Evolutionary conservation across 2,888 invertebrate genomes (phyloP).

Genomic region (Marronus borbonicus): DNA sequence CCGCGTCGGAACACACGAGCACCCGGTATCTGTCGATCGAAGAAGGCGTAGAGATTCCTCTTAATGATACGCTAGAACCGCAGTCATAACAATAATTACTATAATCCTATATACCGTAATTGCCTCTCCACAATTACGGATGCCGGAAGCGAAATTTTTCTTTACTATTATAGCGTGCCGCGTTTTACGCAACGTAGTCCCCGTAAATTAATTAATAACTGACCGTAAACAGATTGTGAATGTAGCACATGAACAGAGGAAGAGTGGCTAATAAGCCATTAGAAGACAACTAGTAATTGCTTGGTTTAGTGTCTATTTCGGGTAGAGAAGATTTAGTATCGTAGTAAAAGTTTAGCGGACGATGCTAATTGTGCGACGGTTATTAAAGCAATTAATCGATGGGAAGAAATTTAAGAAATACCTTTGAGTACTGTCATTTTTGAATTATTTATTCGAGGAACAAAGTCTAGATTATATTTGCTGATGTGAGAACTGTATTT

Average conservation of each 20-base stretch:
- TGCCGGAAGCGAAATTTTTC: constrained; percentile 39
- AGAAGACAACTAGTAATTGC: neutral
- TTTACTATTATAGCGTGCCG: neutral
- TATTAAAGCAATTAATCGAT: too few relatives aligned
- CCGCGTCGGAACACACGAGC: constrained; percentile 1
- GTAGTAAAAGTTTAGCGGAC: too few relatives aligned
- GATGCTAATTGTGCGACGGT: too few relatives aligned
- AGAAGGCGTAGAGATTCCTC: neutral
- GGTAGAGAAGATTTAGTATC: too few relatives aligned
- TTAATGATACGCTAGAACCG: constrained; percentile 12
- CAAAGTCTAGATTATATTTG: too few relatives aligned
- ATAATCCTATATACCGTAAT: constrained; percentile 27
- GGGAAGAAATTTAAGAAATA: too few relatives aligned
- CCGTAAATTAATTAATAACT: constrained; percentile 35
- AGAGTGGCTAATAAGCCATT: neutral
- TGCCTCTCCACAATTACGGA: constrained; percentile 31
- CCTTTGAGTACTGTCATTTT: too few relatives aligned
- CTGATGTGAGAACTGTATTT: too few relatives aligned
- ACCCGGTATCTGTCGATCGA: constrained; percentile 14
- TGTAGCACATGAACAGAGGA: neutral
- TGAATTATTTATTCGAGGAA: too few relatives aligned
- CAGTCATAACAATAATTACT: constrained; percentile 29
- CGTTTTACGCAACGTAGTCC: neutral
- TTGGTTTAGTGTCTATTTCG: neutral
- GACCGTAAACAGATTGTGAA: constrained; percentile 26